Evolutionary conservation across 2,888 invertebrate genomes (phyloP).

Genomic region (Epirrhoe alternata): DNA sequence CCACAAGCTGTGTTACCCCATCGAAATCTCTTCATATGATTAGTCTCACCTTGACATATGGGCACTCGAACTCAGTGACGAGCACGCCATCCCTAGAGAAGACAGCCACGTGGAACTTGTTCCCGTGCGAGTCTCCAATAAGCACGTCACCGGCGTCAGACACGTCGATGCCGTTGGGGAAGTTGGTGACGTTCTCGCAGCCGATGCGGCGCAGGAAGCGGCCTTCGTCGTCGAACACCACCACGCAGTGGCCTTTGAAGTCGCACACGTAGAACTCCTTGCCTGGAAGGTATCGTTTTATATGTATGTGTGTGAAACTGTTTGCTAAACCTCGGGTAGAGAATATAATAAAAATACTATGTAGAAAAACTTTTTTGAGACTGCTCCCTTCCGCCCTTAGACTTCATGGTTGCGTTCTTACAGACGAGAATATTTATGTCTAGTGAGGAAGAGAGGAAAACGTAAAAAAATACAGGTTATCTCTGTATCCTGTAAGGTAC

Average conservation of each 20-base stretch:
- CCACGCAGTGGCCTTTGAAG: constrained; percentile 99
- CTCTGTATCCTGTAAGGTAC: too few relatives aligned
- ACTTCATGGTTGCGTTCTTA: too few relatives aligned
- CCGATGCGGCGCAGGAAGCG: constrained; percentile 97
- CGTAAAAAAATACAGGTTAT: too few relatives aligned
- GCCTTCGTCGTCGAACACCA: constrained; percentile 97
- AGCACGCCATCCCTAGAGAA: constrained; percentile 95
- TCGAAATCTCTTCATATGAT: neutral
- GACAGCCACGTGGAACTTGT: constrained; percentile 98
- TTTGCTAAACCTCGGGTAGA: too few relatives aligned
- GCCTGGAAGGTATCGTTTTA: constrained; percentile 81
- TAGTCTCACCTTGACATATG: constrained; percentile 94
- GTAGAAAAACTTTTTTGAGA: too few relatives aligned
- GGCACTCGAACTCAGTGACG: constrained; percentile 97
- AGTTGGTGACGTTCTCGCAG: constrained; percentile 97
- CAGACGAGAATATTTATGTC: too few relatives aligned
- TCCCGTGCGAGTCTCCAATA: constrained; percentile 98
- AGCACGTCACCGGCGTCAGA: constrained; percentile 98
- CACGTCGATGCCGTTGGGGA: constrained; percentile 99
- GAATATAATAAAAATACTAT: too few relatives aligned
- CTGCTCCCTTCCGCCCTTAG: too few relatives aligned
- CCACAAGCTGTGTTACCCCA: too few relatives aligned
- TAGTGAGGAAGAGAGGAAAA: too few relatives aligned
- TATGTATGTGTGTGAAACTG: too few relatives aligned
- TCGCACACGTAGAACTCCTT: constrained; percentile 98